Evolutionary conservation across 2,888 invertebrate genomes (phyloP), one percentile per base, ranked within the genome.

Genomic region (Andricus curvator): DNA sequence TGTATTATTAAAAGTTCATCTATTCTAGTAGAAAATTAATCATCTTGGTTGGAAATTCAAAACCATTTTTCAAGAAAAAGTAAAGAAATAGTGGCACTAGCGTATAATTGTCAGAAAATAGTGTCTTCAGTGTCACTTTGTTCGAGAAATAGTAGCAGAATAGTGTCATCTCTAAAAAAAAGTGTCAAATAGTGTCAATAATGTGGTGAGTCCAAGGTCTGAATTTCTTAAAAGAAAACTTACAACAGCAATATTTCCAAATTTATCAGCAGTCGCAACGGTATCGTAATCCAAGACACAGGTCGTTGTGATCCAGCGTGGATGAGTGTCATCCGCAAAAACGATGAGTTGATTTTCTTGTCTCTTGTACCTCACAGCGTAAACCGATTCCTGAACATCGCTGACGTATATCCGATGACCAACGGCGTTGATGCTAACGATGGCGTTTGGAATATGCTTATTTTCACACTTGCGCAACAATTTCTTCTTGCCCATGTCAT

Each of bases 291-390:
- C 99, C 76, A 99, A 93, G 78, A 99, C 95, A 84, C 97, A 96
- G 4, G 97, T 97, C 76, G 97, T 96, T 0, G 99, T 99, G 56
- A 99, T 96, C 98, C 98, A 99, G 86, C 98, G 95, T 0, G 99
- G 99, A 93, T 98, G 97, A 0, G 99, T 99, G 91, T 99, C 99
- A 92, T 99, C 99, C 3, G 99, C 98, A 93, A 99, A 99, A 79
- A 99, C 97, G 41, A 99, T 98, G 82, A 99, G 94, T 90, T 99
- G 99, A 93, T 99, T 99, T 93, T 99, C 99, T 66, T 97, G 95
- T 62, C 98, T 95, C 91, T 98, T 98, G 93, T 99, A 99, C 62
- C 98, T 96, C 0, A 99, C 96, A 93, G 98, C 99, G 92, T 98
- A 98, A 41, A 99, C 96, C 33, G 98, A 98, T 93, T 99, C 99